Conservation (phyloP, 2,113 vertebrate genomes). For the Dicaeum eximium region DNA sequence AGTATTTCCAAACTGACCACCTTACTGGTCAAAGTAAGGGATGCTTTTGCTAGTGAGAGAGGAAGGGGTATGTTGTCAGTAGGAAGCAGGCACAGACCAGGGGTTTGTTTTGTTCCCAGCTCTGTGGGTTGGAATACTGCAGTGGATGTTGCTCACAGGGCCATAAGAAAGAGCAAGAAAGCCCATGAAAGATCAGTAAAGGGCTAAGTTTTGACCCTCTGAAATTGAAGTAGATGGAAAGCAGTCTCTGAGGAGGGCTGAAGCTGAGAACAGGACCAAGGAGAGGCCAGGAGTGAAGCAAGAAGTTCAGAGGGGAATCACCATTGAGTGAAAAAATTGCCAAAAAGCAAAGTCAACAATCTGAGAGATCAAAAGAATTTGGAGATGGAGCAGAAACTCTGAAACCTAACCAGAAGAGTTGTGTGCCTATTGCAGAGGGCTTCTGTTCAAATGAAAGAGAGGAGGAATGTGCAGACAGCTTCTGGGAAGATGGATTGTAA, state of each 20-base stretch:
- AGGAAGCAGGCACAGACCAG: background rate
- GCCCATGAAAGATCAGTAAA: background rate
- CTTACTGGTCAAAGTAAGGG: background rate
- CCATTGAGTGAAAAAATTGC: background rate
- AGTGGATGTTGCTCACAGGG: background rate
- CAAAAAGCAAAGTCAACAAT: background rate
- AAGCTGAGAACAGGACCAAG: background rate
- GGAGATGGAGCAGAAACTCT: background rate
- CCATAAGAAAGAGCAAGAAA: background rate
- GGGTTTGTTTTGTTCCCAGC: background rate
- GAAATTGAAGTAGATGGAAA: background rate
- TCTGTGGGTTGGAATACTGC: background rate
- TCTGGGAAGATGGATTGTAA: background rate
- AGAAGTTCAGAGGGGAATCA: background rate
- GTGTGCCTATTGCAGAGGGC: background rate
- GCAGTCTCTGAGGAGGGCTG: background rate
- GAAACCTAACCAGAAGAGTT: background rate
- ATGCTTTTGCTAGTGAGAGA: background rate
- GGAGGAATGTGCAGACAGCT: background rate
- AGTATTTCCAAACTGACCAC: background rate
- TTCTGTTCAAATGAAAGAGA: background rate
- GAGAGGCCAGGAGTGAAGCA: fast-evolving
- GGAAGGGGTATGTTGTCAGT: background rate
- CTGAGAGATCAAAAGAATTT: background rate
- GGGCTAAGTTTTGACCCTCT: background rate